Percentiles rank a stretch among this genome's conserved stretches.
Evolutionary conservation across 2,888 invertebrate species (phyloP).

Genomic region (Emesis furor): DNA sequence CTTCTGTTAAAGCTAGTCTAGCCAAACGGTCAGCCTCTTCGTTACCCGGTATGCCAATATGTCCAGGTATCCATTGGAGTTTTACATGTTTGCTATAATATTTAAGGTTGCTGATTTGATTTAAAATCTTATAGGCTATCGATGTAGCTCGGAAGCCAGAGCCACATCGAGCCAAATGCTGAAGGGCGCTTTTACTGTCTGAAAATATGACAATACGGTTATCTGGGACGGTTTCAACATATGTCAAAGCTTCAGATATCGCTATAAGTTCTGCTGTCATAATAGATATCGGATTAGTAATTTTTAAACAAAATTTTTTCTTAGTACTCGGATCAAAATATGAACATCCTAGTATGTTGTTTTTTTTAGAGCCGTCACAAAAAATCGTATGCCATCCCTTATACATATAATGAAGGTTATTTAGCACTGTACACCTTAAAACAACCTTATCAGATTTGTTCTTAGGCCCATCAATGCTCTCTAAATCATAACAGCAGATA

Average conservation of each 20-base stretch:
- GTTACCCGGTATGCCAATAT: slow-evolving; percentile 39
- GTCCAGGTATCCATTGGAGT: slow-evolving; percentile 45
- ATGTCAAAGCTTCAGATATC: neutral
- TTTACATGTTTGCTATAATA: neutral
- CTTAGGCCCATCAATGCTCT: neutral
- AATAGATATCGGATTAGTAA: neutral
- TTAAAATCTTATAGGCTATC: slow-evolving; percentile 49
- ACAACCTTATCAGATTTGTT: slow-evolving; percentile 12
- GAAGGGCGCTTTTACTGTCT: slow-evolving; percentile 42
- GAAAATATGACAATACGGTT: slow-evolving; percentile 6
- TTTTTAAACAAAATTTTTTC: neutral
- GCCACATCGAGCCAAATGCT: slow-evolving; percentile 54
- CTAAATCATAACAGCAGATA: slow-evolving; percentile 13
- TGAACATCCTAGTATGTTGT: neutral
- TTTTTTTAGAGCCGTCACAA: neutral
- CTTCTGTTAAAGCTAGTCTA: slow-evolving; percentile 15
- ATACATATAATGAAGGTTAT: slow-evolving; percentile 9
- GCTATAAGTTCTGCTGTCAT: neutral
- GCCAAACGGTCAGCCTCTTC: slow-evolving; percentile 32
- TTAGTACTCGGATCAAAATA: neutral
- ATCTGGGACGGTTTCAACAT: neutral
- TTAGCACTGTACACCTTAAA: neutral
- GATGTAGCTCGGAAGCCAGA: slow-evolving; percentile 39
- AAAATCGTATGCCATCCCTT: neutral
- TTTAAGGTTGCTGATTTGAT: slow-evolving; percentile 12